These are phyloP conservation scores for Merops nubicus DNA, from an alignment of 2,113 vertebrate genomes.

Conservation along the genomic window DNA sequence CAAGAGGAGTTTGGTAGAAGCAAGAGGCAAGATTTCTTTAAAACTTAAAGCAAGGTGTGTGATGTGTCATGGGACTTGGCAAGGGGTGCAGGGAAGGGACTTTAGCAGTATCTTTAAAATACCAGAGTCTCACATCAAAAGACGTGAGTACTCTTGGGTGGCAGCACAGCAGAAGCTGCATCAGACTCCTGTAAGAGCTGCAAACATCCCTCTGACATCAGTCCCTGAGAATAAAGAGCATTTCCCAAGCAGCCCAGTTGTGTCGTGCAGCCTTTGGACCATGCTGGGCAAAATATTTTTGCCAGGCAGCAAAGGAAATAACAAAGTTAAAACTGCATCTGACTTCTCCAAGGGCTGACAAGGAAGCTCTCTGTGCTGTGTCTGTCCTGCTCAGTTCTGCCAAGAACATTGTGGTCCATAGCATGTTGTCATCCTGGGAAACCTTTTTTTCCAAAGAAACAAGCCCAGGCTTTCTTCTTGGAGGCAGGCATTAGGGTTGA, in stretches of 20 bases:
- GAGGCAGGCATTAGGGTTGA: background rate
- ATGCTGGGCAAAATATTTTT: background rate
- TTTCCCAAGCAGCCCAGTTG: background rate
- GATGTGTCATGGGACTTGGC: background rate
- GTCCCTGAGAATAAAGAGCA: background rate
- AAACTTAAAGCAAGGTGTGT: background rate
- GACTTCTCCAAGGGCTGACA: slow-evolving; percentile 2
- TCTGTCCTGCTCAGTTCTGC: background rate
- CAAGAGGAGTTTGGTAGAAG: background rate
- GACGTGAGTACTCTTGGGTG: background rate
- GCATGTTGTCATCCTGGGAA: background rate
- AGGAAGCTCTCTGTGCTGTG: slow-evolving; percentile 32
- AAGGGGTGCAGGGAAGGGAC: background rate
- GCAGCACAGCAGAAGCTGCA: background rate
- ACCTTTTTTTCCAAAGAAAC: slow-evolving; percentile 1
- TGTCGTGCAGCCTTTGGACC: background rate
- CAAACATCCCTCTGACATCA: background rate
- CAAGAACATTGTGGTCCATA: background rate
- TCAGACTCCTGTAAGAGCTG: background rate
- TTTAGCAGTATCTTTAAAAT: background rate
- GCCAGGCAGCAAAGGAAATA: slow-evolving; percentile 5
- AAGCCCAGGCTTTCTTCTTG: slow-evolving; percentile 4
- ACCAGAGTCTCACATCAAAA: background rate
- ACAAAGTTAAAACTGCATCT: slow-evolving; percentile 6
- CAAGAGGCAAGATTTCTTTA: background rate